Base-by-base conservation (phyloP, 1,140 invertebrate genomes). In the Platyscapa corneri region DNA sequence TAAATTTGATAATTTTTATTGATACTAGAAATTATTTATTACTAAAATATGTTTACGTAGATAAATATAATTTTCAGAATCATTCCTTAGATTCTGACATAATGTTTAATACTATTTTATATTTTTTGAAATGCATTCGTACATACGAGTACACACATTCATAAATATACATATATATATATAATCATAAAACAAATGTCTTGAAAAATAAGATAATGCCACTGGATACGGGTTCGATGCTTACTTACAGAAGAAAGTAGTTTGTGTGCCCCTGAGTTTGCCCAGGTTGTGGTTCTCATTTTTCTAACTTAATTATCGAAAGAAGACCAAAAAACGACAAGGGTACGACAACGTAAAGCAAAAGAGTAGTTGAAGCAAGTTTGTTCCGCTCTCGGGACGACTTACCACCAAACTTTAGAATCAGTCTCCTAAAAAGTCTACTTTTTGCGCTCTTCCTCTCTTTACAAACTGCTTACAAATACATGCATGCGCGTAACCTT, bases 231-330 rank as follows among this genome's bases (percentile, higher is more conserved):
- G 1, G 32, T 0, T n/a, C n/a, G 56, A 78, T 37, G 74, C n/a
- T 74, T 34, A 37, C 23, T 18, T 70, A 70, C 20, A 70, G 49
- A 18, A 70, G 20, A 86, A 72, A 74, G 85, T 82, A 82, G 65
- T 83, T 83, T 75, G 87, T 75, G 87, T 88, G 84, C 89, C 86
- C 80, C 83, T 84, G 88, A 90, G 87, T 90, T 89, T 83, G 74
- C 70, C 84, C 76, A 89, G 80, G 65, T 84, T 70, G 84, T 82
- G 81, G 88, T 86, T 86, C 89, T 89, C 89, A 91, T 92, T 91
- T 92, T 92, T 90, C 88, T 86, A 91, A 91, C 89, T 91, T 91
- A 91, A 91, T 92, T 92, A 92, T 91, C 88, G 86, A 88, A 89
- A 91, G 32, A 23, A 85, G 84, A 64, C 37, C 84, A 89, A 87